These are phyloP conservation scores for Eulacestoma nigropectus DNA, from an alignment of 2,113 vertebrate genomes.

Conservation along the genomic window DNA sequence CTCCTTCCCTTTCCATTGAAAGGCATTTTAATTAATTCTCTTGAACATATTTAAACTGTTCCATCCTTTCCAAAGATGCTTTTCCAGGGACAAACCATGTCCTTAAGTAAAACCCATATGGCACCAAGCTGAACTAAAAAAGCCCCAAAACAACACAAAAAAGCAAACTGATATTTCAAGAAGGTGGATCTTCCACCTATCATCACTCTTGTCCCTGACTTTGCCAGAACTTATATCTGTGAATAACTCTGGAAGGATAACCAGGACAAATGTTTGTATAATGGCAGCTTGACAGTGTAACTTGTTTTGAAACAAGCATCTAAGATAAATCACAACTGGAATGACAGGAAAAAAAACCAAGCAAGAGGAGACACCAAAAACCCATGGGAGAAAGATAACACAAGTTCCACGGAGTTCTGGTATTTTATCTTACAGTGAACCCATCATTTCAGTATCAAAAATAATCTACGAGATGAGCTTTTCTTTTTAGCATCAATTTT, in stretches of 20 bases:
- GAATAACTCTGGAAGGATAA: not conserved
- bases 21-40: not conserved
- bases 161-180: not conserved
- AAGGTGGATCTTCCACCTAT: not conserved
- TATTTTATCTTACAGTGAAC: not conserved
- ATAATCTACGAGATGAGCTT: not conserved
- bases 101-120: not conserved
- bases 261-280: not conserved
- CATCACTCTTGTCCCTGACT: not conserved
- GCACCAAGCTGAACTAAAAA: not conserved
- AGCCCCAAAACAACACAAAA: not conserved
- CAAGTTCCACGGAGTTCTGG: not conserved
- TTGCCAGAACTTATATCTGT: not conserved
- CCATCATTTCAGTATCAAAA: not conserved
- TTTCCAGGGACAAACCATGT: not conserved
- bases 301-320: slow-evolving; percentile 24
- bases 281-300: not conserved
- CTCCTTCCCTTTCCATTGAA: not conserved
- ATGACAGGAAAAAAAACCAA: not conserved
- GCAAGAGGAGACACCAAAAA: not conserved
- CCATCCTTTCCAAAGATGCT: not conserved
- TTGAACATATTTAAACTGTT: not conserved
- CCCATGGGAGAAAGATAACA: not conserved
- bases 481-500: not conserved
- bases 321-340: not conserved